These are phyloP conservation scores for Rhabdornis inornatus DNA, from an alignment of 2,113 vertebrate genomes.

Conservation along the genomic window DNA sequence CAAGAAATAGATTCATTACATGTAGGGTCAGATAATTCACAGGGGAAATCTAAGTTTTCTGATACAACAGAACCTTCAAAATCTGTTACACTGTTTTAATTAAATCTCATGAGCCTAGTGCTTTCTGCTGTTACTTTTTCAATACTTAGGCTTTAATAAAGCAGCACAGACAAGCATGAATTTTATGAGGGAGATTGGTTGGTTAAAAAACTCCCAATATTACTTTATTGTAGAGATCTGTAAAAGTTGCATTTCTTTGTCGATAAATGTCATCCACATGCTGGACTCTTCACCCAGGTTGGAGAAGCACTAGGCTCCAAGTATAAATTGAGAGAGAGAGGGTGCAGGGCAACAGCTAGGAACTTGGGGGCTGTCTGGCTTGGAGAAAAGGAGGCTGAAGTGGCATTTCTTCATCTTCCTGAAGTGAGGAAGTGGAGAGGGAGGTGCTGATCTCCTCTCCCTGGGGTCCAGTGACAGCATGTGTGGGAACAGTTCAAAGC, in stretches of 20 bases:
- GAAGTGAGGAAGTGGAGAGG: not conserved
- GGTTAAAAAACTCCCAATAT: accelerated
- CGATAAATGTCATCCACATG: not conserved
- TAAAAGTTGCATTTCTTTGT: not conserved
- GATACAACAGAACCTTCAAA: not conserved
- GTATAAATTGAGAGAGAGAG: not conserved
- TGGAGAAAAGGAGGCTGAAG: not conserved
- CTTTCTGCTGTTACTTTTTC: not conserved
- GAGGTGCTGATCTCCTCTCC: not conserved
- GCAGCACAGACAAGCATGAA: not conserved
- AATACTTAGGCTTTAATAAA: not conserved
- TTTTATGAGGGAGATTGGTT: not conserved
- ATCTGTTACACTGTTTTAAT: not conserved
- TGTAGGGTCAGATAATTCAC: not conserved
- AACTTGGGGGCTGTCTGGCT: not conserved
- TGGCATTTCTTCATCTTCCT: not conserved
- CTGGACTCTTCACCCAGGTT: not conserved
- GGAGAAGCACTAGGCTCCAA: not conserved
- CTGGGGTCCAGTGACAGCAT: not conserved
- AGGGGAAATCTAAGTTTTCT: not conserved
- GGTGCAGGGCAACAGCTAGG: not conserved
- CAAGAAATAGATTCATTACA: not conserved
- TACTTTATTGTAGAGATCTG: not conserved
- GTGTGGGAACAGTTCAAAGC: not conserved
- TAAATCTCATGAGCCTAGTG: not conserved